Percentiles rank a stretch among this genome's conserved stretches.
Conservation (phyloP, 2,888 invertebrate genomes). For the Prosopocoilus inquinatus region DNA sequence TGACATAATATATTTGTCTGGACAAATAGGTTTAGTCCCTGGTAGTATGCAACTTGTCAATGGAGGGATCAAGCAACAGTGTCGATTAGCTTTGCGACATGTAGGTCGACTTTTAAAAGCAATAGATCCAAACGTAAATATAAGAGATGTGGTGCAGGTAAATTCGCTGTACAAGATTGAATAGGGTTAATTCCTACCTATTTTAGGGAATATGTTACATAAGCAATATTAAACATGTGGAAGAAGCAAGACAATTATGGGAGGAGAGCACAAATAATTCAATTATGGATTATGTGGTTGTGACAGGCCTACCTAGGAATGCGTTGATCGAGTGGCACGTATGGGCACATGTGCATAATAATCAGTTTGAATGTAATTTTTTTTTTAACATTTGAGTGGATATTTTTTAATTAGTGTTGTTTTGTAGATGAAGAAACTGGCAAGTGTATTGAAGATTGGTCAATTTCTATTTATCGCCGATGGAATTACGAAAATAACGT, state of each 20-base stretch:
- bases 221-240: constrained; percentile 67
- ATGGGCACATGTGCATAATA: constrained; percentile 86
- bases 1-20: constrained; percentile 82
- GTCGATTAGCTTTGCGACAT: constrained; percentile 80
- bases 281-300: constrained; percentile 83
- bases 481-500: constrained; percentile 90
- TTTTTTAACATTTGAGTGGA: constrained; percentile 20
- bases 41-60: constrained; percentile 72
- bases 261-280: constrained; percentile 81
- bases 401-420: neutral
- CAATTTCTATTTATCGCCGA: constrained; percentile 78
- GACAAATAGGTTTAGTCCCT: constrained; percentile 88
- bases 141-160: constrained; percentile 79
- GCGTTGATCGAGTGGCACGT: constrained; percentile 92
- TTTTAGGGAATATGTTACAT: constrained; percentile 81
- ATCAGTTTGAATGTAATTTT: constrained; percentile 78
- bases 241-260: constrained; percentile 77
- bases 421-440: constrained; percentile 83
- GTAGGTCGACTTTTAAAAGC: constrained; percentile 79
- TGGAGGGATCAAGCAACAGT: constrained; percentile 79
- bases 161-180: neutral
- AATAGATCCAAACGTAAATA: constrained; percentile 72
- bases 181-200: neutral
- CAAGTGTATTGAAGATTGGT: constrained; percentile 74
- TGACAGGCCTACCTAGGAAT: constrained; percentile 73